Evolutionary conservation across 1,140 invertebrate species (phyloP).

Genomic region (Nasonia giraulti): DNA sequence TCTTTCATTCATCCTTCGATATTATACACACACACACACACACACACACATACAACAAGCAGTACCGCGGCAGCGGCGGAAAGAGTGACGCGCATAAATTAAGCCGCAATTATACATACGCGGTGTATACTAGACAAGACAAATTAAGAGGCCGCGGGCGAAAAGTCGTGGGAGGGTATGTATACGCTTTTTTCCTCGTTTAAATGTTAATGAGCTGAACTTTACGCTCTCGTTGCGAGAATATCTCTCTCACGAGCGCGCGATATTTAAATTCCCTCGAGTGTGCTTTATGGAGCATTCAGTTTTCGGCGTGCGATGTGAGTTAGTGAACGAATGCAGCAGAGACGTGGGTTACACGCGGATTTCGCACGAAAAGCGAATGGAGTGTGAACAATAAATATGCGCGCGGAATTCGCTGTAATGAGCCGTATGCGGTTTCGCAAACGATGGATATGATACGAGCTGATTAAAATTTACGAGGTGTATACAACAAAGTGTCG

Average conservation of each 20-base stretch:
- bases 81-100: not conserved
- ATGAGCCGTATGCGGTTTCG: not conserved
- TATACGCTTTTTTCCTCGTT: not conserved
- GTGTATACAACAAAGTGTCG: too few species aligned
- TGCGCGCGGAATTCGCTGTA: not conserved
- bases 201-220: conserved; percentile 1
- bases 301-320: not conserved
- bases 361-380: not conserved
- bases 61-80: not conserved
- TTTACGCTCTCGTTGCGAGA: not conserved
- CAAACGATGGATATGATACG: not conserved
- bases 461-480: conserved; percentile 8
- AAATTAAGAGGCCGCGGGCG: not conserved
- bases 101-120: not conserved
- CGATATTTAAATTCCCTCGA: not conserved
- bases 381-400: conserved; percentile 2
- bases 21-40: too few species aligned
- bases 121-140: not conserved
- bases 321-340: not conserved
- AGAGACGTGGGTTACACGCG: not conserved
- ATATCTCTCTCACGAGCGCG: not conserved
- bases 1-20: not conserved
- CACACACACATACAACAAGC: not conserved
- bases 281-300: not conserved
- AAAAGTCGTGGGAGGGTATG: not conserved